Base-by-base conservation (phyloP, 2,888 invertebrate genomes). In the Odontocolon sp. region DNA sequence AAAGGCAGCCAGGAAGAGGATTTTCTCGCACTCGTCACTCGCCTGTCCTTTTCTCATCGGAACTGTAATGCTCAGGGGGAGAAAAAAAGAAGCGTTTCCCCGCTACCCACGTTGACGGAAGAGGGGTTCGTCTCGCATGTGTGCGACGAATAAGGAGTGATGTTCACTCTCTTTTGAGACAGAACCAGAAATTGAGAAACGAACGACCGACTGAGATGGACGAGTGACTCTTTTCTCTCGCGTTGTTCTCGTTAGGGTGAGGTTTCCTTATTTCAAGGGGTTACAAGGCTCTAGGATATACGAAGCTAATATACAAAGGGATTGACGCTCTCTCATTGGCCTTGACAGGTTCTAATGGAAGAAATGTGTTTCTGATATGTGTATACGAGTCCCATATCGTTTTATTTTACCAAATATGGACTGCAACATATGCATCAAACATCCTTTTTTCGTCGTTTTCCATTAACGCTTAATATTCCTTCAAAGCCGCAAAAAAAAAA, bases 301-400 rank as follows among this genome's bases (percentile, higher is more conserved):
- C 36, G 40, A 18, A 57, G 61, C 74, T 56, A 70, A 78, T 73
- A 70, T 70, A 61, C 71, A 50, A 50, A 66, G 54, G 79, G 79
- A 77, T 82, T 77, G 77, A 79, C 77, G 69, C 54, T 36, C 63
- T 64, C 59, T 76, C 72, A 81, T 80, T 80, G 78, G 78, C 57
- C 73, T 28, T 54, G 81, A 72, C 80, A 61, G 68, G 52, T 63
- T 81, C 74, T 83, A 83, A 84, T 84, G 83, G 84, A 83, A 78
- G 81, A 83, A 56, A 81, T 80, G 77, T 83, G 83, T 84, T 78
- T 67, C 42, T 38, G 66, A 70, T 72, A 70, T 59, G 40, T 42
- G 67, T 38, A 52, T 68, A 64, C 38, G 45, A 26, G 42, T 36
- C 56, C 18, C 28, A 9, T 42, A 36, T 28, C 16, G 9, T 23